These are phyloP conservation scores for Ectobius pallidus DNA, from an alignment of 2,888 invertebrate genomes.

Conservation along the genomic window DNA sequence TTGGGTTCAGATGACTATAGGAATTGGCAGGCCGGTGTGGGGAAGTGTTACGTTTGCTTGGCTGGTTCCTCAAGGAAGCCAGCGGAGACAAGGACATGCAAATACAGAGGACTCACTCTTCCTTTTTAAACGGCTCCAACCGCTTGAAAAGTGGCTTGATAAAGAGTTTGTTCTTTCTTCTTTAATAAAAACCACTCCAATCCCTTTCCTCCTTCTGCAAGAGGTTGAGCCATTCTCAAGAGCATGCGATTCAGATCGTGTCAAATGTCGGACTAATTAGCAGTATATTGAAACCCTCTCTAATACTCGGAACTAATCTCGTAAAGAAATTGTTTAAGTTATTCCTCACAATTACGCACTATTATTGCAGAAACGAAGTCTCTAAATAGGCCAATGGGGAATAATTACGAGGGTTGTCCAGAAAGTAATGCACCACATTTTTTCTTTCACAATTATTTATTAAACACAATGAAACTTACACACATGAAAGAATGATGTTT, in stretches of 20 bases:
- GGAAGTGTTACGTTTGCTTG: conserved; percentile 30
- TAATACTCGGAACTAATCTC: no score
- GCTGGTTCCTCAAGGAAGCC: conserved; percentile 25
- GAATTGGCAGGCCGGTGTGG: conserved; percentile 4
- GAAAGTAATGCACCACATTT: no score
- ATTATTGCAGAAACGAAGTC: no score
- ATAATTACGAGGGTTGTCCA: no score
- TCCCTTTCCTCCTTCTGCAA: conserved; percentile 12
- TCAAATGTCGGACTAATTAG: background rate
- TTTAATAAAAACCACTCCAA: conserved; percentile 22
- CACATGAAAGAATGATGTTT: no score
- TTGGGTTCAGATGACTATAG: conserved; percentile 15
- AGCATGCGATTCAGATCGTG: background rate
- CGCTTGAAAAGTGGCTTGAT: conserved; percentile 26
- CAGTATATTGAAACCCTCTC: no score
- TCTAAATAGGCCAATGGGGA: no score
- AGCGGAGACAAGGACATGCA: conserved; percentile 31
- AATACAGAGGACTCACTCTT: conserved; percentile 32
- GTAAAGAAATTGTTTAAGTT: no score
- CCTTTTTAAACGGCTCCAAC: background rate
- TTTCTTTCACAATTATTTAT: no score
- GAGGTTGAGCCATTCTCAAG: background rate
- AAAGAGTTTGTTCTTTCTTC: conserved; percentile 5
- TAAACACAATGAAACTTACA: no score
- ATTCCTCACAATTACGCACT: no score